These are phyloP conservation scores for Linurgus olivaceus DNA, from an alignment of 2,797 vertebrate genomes.

Conservation along the genomic window DNA sequence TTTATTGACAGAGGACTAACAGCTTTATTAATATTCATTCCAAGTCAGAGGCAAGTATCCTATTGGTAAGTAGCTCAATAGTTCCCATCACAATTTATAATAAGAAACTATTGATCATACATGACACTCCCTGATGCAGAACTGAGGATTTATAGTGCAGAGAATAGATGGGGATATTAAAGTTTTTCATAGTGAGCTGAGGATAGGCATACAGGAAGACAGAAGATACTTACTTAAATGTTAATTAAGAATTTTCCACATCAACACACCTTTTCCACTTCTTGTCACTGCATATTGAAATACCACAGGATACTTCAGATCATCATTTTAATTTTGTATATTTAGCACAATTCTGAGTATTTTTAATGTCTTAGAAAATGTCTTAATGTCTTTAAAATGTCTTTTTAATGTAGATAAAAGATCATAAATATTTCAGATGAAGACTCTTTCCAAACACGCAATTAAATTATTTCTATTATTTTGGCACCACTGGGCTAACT, in stretches of 20 bases:
- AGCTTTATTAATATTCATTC: background rate
- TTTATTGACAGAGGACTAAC: background rate
- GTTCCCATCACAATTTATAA: background rate
- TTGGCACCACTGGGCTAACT: background rate
- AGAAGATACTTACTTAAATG: background rate
- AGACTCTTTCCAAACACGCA: background rate
- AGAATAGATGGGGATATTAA: background rate
- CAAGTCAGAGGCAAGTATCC: background rate
- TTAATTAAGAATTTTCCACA: conserved; percentile 23
- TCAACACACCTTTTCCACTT: background rate
- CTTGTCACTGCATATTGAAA: background rate
- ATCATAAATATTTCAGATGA: background rate
- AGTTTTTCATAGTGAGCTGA: background rate
- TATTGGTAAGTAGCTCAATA: background rate
- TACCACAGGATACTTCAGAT: background rate
- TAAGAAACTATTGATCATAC: background rate
- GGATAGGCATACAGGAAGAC: background rate
- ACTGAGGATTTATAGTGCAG: background rate
- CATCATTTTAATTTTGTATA: background rate
- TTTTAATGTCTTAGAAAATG: too few relatives aligned
- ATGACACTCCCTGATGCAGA: background rate
- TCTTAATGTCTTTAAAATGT: too few relatives aligned
- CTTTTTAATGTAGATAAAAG: background rate
- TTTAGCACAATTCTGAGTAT: background rate
- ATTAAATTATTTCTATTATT: background rate